phyloP scores from a whole-genome alignment of 2,113 vertebrate species.

The Micronisus gabar region DNA sequence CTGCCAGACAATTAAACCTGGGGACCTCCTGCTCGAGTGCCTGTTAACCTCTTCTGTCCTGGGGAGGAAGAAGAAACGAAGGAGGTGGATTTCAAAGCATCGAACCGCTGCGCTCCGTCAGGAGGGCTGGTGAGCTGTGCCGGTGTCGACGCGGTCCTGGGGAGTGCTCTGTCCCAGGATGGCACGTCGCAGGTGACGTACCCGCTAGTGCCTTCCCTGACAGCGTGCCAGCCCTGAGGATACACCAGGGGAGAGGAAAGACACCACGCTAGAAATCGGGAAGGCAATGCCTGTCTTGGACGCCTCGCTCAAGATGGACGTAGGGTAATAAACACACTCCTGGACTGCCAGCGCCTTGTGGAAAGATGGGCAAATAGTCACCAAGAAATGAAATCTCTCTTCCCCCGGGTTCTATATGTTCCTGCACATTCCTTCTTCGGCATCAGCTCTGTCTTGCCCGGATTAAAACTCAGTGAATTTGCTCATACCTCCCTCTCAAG shows the following conservation, averaged over 20 bases:
- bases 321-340: background rate
- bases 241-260: background rate
- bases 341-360: background rate
- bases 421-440: background rate
- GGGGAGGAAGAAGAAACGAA: background rate
- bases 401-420: background rate
- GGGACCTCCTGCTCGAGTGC: background rate
- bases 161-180: background rate
- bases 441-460: background rate
- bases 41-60: background rate
- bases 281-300: background rate
- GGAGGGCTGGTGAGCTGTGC: background rate
- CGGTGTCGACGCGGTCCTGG: background rate
- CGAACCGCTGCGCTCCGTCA: background rate
- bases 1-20: background rate
- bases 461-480: background rate
- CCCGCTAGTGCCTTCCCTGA: background rate
- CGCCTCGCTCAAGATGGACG: background rate
- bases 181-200: background rate
- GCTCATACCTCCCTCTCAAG: background rate
- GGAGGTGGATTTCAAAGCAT: background rate
- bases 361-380: background rate
- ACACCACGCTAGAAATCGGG: rapidly evolving
- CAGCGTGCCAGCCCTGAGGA: background rate
- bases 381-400: background rate